Evolutionary conservation across 2,888 invertebrate species (phyloP).

Genomic region (Drosophila algonquin): DNA sequence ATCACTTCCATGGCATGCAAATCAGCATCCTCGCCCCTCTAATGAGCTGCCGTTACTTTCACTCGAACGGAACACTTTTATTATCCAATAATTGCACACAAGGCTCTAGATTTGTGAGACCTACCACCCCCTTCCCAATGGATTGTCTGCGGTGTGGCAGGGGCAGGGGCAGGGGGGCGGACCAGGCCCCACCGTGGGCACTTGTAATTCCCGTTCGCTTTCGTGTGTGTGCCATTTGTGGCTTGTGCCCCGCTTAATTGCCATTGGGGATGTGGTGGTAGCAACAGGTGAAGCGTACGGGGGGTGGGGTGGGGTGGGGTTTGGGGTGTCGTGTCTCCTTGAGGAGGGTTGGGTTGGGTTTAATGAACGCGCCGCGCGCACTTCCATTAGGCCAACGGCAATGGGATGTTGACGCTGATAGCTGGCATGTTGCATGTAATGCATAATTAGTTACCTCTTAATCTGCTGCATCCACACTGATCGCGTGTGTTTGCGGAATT

Average conservation of each 20-base stretch:
- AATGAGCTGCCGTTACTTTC: conserved; percentile 26
- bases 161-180: neutral
- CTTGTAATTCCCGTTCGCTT: conserved; percentile 25
- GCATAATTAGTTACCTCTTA: conserved; percentile 65
- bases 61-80: conserved; percentile 24
- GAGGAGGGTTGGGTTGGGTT: conserved; percentile 22
- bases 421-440: conserved; percentile 43
- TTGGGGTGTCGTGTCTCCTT: conserved; percentile 11
- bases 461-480: conserved; percentile 55
- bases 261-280: conserved; percentile 1
- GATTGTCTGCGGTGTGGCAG: conserved; percentile 17
- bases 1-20: neutral
- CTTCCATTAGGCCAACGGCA: conserved; percentile 47
- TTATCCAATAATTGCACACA: conserved; percentile 25
- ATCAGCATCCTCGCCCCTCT: neutral
- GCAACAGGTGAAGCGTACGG: conserved; percentile 28
- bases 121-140: neutral
- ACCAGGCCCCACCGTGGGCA: neutral
- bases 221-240: conserved; percentile 23
- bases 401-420: conserved; percentile 19
- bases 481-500: conserved; percentile 46
- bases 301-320: conserved; percentile 1
- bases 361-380: conserved; percentile 26
- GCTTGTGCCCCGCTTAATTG: conserved; percentile 24
- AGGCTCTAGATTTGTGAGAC: conserved; percentile 7